Evolutionary conservation across 1,140 invertebrate species (phyloP).

Genomic region (Meteorus sp.): DNA sequence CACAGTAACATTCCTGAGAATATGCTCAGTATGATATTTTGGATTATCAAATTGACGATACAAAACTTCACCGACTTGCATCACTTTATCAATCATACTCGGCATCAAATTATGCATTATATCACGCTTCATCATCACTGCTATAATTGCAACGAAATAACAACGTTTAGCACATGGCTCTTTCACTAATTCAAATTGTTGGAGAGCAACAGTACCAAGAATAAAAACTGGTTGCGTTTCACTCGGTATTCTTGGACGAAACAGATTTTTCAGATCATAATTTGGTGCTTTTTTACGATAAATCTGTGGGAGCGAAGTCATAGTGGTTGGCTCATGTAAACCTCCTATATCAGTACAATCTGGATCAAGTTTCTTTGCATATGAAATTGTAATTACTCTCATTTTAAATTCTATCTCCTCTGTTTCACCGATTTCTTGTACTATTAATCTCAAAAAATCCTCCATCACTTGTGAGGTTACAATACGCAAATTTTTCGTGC

Average conservation of each 20-base stretch:
- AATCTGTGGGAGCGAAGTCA: conserved; percentile 38
- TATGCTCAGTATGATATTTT: conserved; percentile 44
- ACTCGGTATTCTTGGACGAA: conserved; percentile 31
- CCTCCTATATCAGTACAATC: conserved; percentile 42
- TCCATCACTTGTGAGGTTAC: conserved; percentile 37
- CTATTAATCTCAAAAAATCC: conserved; percentile 47
- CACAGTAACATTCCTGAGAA: conserved; percentile 44
- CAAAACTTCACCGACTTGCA: conserved; percentile 43
- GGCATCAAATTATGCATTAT: conserved; percentile 44
- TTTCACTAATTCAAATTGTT: conserved; percentile 35
- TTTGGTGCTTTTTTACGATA: conserved; percentile 30
- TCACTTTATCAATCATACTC: conserved; percentile 47
- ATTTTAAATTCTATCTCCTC: conserved; percentile 35
- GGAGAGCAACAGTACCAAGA: conserved; percentile 37
- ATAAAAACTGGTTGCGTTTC: conserved; percentile 43
- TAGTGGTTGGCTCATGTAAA: conserved; percentile 39
- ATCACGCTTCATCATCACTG: conserved; percentile 48
- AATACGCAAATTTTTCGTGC: conserved; percentile 44
- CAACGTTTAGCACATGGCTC: conserved; percentile 50
- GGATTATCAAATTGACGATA: conserved; percentile 42
- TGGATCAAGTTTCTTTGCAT: conserved; percentile 43
- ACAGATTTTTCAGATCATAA: conserved; percentile 40
- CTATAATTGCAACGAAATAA: conserved; percentile 49
- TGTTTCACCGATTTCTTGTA: conserved; percentile 35
- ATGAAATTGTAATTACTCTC: conserved; percentile 47